Evolutionary conservation across 2,113 vertebrate genomes (phyloP).

Genomic region (Carassius gibelio): DNA sequence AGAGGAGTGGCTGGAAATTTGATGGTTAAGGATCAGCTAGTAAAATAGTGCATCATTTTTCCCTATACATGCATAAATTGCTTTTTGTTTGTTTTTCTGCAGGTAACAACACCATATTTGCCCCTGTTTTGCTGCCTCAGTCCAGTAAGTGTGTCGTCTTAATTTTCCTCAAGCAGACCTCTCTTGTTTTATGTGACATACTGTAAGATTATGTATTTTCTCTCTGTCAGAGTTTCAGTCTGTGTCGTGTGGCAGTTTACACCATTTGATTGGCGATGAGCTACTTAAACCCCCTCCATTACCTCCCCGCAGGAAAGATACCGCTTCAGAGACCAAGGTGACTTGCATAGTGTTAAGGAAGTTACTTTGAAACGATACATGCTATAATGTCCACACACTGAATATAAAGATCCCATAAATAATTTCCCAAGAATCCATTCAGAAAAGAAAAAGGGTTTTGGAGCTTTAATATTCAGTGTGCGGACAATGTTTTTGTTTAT

Average conservation of each 20-base stretch:
- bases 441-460: no score
- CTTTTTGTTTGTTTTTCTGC: conserved; percentile 37
- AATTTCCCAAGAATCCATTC: not conserved
- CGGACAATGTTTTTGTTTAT: no score
- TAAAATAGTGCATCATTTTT: not conserved
- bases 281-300: conserved; percentile 88
- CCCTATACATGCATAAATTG: not conserved
- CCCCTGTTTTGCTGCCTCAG: conserved; percentile 81
- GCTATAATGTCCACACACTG: not conserved
- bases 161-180: not conserved
- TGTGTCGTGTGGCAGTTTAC: conserved; percentile 88
- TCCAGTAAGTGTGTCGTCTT: conserved; percentile 82
- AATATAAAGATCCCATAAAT: not conserved
- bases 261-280: conserved; percentile 84
- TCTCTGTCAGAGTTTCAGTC: conserved; percentile 83
- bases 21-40: not conserved
- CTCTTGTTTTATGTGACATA: not conserved
- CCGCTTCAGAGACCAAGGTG: conserved; percentile 82
- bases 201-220: not conserved
- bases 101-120: conserved; percentile 89
- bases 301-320: conserved; percentile 90
- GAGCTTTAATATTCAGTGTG: no score
- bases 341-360: conserved; percentile 33
- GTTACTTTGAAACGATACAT: not conserved
- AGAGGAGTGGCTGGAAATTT: not conserved